Conservation (phyloP, 2,113 vertebrate species). For the Anseranas semipalmata region DNA sequence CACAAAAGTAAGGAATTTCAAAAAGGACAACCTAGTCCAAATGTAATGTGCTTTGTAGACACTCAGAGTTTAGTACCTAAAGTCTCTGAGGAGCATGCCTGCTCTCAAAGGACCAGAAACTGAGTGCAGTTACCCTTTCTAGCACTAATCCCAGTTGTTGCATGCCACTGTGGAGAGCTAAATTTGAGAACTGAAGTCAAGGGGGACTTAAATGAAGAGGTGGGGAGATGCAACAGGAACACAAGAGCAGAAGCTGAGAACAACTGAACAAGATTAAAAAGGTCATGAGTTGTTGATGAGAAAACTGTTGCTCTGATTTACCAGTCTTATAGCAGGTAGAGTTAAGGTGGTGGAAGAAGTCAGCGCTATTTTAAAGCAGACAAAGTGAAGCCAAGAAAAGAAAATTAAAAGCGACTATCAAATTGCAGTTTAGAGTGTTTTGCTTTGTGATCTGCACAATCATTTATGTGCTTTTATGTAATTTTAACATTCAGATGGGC, state of each 20-base stretch:
- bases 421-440: not conserved
- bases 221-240: not conserved
- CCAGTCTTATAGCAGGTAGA: fast-evolving
- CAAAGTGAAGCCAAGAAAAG: not conserved
- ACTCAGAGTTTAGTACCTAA: not conserved
- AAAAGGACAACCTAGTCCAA: not conserved
- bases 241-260: not conserved
- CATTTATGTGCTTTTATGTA: not conserved
- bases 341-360: not conserved
- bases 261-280: not conserved
- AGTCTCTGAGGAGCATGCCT: not conserved
- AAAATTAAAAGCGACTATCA: not conserved
- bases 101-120: not conserved
- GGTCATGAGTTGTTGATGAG: not conserved
- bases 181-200: not conserved
- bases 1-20: not conserved
- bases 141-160: not conserved
- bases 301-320: not conserved
- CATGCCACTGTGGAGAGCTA: not conserved
- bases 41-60: not conserved
- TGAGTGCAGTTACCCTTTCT: not conserved
- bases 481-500: not conserved
- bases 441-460: not conserved
- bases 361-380: fast-evolving
- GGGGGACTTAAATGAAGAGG: not conserved